These are phyloP conservation scores for Ptyas mucosa DNA, from an alignment of 2,113 vertebrate genomes.

Conservation along the genomic window DNA sequence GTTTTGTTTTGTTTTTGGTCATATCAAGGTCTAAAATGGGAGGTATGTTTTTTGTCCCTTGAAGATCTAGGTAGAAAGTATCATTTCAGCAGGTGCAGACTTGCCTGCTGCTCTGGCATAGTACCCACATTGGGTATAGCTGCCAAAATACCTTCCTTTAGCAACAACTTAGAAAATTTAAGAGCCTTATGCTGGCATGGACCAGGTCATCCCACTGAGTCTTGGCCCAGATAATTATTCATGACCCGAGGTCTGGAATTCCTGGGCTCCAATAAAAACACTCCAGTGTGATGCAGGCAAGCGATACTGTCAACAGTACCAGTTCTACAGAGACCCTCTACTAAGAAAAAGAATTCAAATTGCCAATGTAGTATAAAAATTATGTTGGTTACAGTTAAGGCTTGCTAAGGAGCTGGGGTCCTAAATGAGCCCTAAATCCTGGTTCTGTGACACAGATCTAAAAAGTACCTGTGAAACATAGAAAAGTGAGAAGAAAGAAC, in stretches of 20 bases:
- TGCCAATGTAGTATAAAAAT: neutral
- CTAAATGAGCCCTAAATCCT: neutral
- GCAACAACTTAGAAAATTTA: neutral
- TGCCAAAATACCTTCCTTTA: neutral
- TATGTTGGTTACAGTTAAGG: neutral
- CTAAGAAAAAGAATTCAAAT: neutral
- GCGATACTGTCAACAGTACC: neutral
- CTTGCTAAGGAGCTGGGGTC: neutral
- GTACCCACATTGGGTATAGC: too few species aligned
- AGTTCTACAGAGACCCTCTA: neutral
- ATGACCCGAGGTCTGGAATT: neutral
- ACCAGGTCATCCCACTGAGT: neutral
- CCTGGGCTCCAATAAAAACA: neutral
- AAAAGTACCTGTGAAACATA: neutral
- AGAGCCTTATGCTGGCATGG: neutral
- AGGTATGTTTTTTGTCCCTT: neutral
- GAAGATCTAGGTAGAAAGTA: neutral
- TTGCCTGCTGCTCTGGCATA: neutral
- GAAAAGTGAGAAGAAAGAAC: neutral
- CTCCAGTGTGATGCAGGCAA: neutral
- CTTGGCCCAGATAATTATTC: neutral
- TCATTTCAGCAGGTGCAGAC: slow-evolving; percentile 7
- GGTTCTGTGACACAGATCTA: neutral
- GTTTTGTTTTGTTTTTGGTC: neutral
- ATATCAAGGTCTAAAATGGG: neutral